Evolutionary conservation across 2,888 invertebrate genomes (phyloP), one percentile per base, ranked within the genome.

Genomic region (Aphodius sticticus): DNA sequence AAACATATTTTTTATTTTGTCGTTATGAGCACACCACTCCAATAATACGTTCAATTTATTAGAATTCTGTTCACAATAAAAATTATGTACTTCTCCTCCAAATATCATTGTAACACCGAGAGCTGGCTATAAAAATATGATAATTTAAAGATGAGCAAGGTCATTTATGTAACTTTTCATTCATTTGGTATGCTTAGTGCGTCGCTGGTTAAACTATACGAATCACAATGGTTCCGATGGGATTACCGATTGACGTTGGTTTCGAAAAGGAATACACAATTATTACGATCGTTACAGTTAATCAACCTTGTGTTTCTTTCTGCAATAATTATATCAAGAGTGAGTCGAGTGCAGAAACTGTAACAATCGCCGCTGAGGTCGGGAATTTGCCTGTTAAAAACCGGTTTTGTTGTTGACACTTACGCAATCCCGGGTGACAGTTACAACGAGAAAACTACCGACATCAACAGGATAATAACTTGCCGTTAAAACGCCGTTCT

Each of bases 91-190:
- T 53, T 53, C 7, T 53, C 53, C 53, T 53, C 53, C 4, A 53
- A 53, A 12, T 53, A 53, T 53, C 53, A 53, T 53, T 53, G 53
- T 53, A 53, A 53, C 7, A 9, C 53, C 7, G 53, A 53, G 53
- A 53, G 3, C 53, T 53, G 12, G 12, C 53, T 53, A 53, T 53
- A 53, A 53, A 53, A 74, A 71, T 26, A 74, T 16, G 35, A 74
- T 26, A 36, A 74, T 74, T 74, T 16, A 26, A 14, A 36, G 74
- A 26, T 16, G 37, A 74, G 37, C 74, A 74, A 74, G 74, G 35
- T 53, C 53, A 12, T 53, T 53, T 53, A 53, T 53, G 53, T 53
- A 53, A 53, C 53, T 53, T 53, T 53, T 7, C 12, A 12, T 53
- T 53, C 53, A 53, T 53, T 53, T 53, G 9, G 53, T 53, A 53